A percentile compares a stretch with the other conserved stretches of the same genome.
Conservation (phyloP, 2,888 invertebrate species). For the Cephalotes varians region DNA sequence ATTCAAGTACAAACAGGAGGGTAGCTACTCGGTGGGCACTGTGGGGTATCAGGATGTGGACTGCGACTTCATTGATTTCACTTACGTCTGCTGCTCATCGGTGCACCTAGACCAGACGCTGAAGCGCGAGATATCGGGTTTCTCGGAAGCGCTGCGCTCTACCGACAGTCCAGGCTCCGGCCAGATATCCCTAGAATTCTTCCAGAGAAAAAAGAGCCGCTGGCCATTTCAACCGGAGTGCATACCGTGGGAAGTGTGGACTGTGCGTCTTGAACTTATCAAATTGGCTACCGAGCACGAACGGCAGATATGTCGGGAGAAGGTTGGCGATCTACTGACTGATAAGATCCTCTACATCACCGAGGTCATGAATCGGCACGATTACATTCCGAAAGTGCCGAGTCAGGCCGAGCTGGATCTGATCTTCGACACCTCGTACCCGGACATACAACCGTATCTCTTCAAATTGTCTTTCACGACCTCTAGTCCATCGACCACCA, state of each 20-base stretch:
- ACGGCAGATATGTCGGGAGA: conserved; percentile 94
- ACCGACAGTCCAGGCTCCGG: conserved; percentile 90
- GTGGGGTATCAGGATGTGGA: conserved; percentile 98
- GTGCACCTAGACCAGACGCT: conserved; percentile 91
- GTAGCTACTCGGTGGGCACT: conserved; percentile 97
- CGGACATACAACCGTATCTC: conserved; percentile 98
- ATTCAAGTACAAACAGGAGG: conserved; percentile 97
- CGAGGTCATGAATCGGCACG: conserved; percentile 97
- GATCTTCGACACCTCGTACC: conserved; percentile 97
- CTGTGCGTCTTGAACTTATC: conserved; percentile 95
- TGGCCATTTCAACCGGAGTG: conserved; percentile 96
- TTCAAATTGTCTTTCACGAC: conserved; percentile 96
- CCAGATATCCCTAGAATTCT: conserved; percentile 97
- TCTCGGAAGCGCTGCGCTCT: conserved; percentile 92
- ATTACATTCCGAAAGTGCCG: conserved; percentile 98
- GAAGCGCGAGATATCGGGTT: conserved; percentile 91
- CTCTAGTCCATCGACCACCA: conserved; percentile 92
- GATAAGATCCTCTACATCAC: conserved; percentile 98
- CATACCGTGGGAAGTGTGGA: conserved; percentile 99
- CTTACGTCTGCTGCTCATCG: conserved; percentile 98
- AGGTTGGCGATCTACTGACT: conserved; percentile 94
- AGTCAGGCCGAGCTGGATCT: conserved; percentile 96
- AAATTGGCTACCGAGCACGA: conserved; percentile 95
- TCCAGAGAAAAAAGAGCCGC: conserved; percentile 95
- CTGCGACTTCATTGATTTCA: conserved; percentile 99